Base-by-base conservation (phyloP, 2,888 invertebrate genomes). In the Anaspis maculata region DNA sequence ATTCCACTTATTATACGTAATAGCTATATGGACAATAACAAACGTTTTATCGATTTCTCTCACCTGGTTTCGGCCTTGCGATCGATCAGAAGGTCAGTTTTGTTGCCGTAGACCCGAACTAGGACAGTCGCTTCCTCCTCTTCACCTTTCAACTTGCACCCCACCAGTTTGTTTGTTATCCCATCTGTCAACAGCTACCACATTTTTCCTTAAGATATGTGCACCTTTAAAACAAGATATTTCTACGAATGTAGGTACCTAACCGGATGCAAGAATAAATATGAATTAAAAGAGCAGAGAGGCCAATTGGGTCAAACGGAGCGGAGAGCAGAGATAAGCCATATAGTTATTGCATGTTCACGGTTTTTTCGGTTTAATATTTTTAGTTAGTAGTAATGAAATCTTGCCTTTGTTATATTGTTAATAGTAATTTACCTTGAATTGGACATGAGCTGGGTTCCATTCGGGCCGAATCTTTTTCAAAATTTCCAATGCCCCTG, bases 31-130 rank as follows among this genome's bases (percentile, higher is more conserved):
- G n/a, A 13, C 6, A 27, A 27, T 13, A 27, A 27, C 6, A 6
- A 10, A 7, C 6, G 9, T 14, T 11, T 36, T 14, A 11, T 16
- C 9, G 14, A 15, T 22, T 25, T 16, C 6, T 16, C 57, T 62
- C 63, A 76, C 74, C 77, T 74, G 35, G 79, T 78, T 69, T 95
- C 94, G 30, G 82, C 79, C 57, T 82, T 77, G 43, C 94, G 74
- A 61, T 96, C 89, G 57, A 96, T 92, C 42, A 96, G 75, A 47
- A 88, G 70, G 65, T 95, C 94, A 2, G 95, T 94, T 66, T 91
- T 91, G 52, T 84, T 78, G 15, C 96, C 96, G 70, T 94, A 95
- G 41, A 96, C 78, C 51, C 95, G 74, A 13, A 96, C 77, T 32
- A 96, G 73, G 2, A 95, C 75, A 54, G 85, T 80, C 54, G 86